Conservation (phyloP, 1,140 invertebrate species). For the Bombus vancouverensis region DNA sequence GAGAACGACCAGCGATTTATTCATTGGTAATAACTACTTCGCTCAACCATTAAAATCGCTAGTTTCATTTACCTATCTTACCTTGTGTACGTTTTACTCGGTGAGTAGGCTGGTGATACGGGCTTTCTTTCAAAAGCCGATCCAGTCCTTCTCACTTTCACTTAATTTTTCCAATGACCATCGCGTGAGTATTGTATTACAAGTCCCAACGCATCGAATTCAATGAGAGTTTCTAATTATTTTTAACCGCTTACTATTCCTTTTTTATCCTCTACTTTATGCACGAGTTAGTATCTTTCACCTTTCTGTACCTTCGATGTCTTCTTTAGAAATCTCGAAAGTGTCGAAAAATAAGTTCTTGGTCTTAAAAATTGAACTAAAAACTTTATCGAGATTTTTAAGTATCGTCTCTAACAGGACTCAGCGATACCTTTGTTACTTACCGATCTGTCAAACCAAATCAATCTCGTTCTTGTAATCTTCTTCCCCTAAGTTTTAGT, state of each 20-base stretch:
- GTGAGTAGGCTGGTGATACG: slow-evolving; percentile 16
- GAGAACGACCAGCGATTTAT: background rate
- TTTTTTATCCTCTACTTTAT: no score
- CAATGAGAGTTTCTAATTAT: background rate
- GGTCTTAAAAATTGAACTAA: no score
- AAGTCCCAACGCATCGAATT: background rate
- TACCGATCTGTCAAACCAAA: slow-evolving; percentile 51
- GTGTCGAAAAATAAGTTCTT: no score
- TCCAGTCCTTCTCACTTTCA: slow-evolving; percentile 62
- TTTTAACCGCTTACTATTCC: background rate
- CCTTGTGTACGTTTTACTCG: slow-evolving; percentile 33
- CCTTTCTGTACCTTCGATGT: no score
- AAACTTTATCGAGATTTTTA: no score
- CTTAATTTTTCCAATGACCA: slow-evolving; percentile 54
- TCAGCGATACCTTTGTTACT: background rate
- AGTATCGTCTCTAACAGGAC: no score
- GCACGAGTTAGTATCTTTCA: no score
- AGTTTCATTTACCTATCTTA: slow-evolving; percentile 30
- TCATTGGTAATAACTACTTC: background rate
- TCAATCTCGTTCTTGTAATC: background rate
- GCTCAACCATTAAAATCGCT: slow-evolving; percentile 44
- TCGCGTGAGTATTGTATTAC: background rate
- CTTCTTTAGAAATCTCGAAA: no score
- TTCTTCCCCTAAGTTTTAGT: slow-evolving; percentile 19
- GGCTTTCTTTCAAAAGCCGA: slow-evolving; percentile 58